phyloP scores from a whole-genome alignment of 2,888 invertebrate species.

The Idaea aversata region DNA sequence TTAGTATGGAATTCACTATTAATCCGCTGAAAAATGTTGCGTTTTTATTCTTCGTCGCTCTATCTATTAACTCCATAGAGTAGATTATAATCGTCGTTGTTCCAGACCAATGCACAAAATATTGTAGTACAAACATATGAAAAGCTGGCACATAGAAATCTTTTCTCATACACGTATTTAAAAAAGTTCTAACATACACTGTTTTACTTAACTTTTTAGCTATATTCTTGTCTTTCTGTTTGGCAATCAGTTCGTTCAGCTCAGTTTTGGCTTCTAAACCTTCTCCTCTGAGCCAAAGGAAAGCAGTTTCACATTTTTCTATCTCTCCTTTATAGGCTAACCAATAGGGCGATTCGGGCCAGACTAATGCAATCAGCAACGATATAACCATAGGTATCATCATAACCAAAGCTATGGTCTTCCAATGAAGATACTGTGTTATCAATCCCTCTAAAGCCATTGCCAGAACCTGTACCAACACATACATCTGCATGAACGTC shows the following conservation, averaged over 20 bases:
- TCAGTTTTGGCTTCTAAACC: conserved; percentile 19
- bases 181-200: neutral
- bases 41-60: neutral
- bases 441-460: conserved; percentile 14
- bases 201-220: neutral
- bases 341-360: conserved; percentile 30
- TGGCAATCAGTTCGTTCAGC: conserved; percentile 12
- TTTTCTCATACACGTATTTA: conserved; percentile 3
- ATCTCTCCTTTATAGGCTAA: conserved; percentile 25
- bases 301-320: conserved; percentile 22
- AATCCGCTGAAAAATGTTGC: neutral
- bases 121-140: neutral
- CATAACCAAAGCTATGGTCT: conserved; percentile 20
- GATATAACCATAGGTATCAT: conserved; percentile 15
- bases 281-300: conserved; percentile 26
- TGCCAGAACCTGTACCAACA: conserved; percentile 11
- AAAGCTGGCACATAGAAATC: conserved; percentile 13
- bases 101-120: neutral
- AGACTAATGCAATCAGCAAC: conserved; percentile 13
- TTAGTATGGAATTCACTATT: neutral
- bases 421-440: conserved; percentile 18
- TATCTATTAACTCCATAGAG: neutral
- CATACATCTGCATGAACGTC: conserved; percentile 11
- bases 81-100: neutral
- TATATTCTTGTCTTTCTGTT: neutral